Evolutionary conservation across 2,888 invertebrate species (phyloP).

Genomic region (Mycalesis mineus): DNA sequence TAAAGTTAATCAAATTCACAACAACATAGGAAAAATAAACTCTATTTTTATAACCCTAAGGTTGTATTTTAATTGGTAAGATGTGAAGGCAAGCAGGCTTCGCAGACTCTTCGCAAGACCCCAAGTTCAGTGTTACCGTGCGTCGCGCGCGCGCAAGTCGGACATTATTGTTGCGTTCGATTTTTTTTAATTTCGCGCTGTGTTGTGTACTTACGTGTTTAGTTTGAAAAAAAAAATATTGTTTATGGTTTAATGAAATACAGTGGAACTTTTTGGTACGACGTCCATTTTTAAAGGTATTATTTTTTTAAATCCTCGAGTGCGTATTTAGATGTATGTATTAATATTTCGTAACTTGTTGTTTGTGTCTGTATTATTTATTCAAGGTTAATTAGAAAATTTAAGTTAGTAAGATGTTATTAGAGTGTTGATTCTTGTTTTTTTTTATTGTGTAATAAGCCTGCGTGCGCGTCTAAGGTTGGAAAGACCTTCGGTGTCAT

Average conservation of each 20-base stretch:
- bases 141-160: conserved; percentile 42
- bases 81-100: conserved; percentile 49
- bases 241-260: conserved; percentile 17
- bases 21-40: not conserved
- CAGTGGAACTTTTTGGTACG: conserved; percentile 5
- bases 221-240: conserved; percentile 12
- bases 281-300: not conserved
- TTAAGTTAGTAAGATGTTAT: not conserved
- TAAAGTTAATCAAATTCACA: not conserved
- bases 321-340: not conserved
- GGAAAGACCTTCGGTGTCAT: conserved; percentile 22
- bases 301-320: not conserved
- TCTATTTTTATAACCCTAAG: conserved; percentile 1
- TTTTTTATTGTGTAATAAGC: conserved; percentile 16
- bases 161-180: conserved; percentile 31
- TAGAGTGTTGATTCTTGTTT: conserved; percentile 10
- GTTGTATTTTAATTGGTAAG: conserved; percentile 17
- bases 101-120: conserved; percentile 43
- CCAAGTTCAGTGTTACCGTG: conserved; percentile 70
- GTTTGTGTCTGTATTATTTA: not conserved
- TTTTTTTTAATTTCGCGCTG: conserved; percentile 39
- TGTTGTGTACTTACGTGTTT: conserved; percentile 37
- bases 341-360: not conserved
- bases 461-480: conserved; percentile 23
- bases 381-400: conserved; percentile 17